Conservation (phyloP, 2,888 invertebrate species). For the Phyllotreta cruciferae region DNA sequence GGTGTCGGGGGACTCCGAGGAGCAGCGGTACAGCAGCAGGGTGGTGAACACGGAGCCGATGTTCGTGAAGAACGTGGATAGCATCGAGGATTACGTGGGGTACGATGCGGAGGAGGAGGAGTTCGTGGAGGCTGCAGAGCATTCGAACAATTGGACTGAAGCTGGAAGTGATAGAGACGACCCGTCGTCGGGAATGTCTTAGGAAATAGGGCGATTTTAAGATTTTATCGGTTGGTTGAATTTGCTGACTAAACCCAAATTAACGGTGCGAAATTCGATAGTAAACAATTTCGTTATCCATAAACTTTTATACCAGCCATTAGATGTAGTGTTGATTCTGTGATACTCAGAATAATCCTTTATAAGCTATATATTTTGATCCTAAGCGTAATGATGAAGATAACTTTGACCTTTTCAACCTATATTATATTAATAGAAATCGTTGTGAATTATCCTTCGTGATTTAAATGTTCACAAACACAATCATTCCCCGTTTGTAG, state of each 20-base stretch:
- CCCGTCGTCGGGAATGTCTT: slow-evolving; percentile 62
- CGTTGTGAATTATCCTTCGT: slow-evolving; percentile 45
- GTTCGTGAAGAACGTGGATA: slow-evolving; percentile 57
- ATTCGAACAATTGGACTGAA: slow-evolving; percentile 39
- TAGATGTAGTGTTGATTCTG: slow-evolving; percentile 62
- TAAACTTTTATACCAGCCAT: slow-evolving; percentile 60
- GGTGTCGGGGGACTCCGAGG: slow-evolving; percentile 57
- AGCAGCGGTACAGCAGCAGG: slow-evolving; percentile 58
- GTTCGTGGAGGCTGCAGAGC: slow-evolving; percentile 38
- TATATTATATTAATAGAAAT: slow-evolving; percentile 40
- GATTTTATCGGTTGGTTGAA: neutral
- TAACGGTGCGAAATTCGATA: too few relatives aligned
- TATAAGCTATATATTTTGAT: slow-evolving; percentile 50
- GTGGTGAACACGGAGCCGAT: slow-evolving; percentile 60
- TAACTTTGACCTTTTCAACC: slow-evolving; percentile 21
- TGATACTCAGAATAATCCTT: slow-evolving; percentile 61
- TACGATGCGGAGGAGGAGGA: slow-evolving; percentile 38
- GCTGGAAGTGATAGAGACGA: slow-evolving; percentile 58
- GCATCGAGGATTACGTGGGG: slow-evolving; percentile 49
- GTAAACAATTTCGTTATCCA: slow-evolving; percentile 54
- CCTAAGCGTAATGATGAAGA: slow-evolving; percentile 29
- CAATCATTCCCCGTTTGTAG: slow-evolving; percentile 45
- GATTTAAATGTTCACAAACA: slow-evolving; percentile 50
- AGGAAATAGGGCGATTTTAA: slow-evolving; percentile 42
- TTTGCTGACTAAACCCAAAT: too few relatives aligned